Percentiles rank a stretch among this genome's conserved stretches.
Evolutionary conservation across 2,113 vertebrate species (phyloP).

Genomic region (Dolichallabes microphthalmus): DNA sequence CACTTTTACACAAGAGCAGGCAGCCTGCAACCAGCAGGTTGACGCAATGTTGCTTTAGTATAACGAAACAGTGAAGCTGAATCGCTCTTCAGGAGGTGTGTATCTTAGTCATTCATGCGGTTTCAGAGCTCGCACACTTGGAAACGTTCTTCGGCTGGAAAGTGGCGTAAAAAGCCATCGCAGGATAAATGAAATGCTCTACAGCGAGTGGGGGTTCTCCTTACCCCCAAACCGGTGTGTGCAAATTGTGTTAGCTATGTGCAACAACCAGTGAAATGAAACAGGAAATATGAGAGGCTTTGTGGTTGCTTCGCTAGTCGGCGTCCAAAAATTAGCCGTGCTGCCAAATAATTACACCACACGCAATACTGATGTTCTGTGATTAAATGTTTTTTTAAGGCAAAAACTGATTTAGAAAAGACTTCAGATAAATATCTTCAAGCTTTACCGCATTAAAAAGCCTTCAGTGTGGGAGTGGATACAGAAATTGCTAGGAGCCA

Average conservation of each 20-base stretch:
- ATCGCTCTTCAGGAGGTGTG: conserved; percentile 22
- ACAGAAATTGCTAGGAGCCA: not conserved
- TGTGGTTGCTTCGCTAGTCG: not conserved
- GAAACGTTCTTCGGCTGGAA: conserved; percentile 5
- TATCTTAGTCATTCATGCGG: conserved; percentile 6
- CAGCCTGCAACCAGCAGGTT: not conserved
- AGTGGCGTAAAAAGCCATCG: not conserved
- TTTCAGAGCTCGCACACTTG: conserved; percentile 26
- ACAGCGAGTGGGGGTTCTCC: not conserved
- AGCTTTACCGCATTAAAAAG: not conserved
- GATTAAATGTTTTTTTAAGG: not conserved
- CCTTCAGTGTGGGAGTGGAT: not conserved
- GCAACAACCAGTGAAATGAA: conserved; percentile 8
- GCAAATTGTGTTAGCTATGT: not conserved
- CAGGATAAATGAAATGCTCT: conserved; percentile 35
- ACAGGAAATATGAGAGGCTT: not conserved
- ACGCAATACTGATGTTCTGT: not conserved
- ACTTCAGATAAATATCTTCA: not conserved
- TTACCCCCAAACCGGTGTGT: not conserved
- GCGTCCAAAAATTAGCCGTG: not conserved
- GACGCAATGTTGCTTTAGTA: conserved; percentile 10
- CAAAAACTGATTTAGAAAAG: not conserved
- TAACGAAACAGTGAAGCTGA: conserved; percentile 10
- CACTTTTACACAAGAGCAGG: conserved; percentile 11
- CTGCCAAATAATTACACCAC: conserved; percentile 6